Conservation (phyloP, 1,140 invertebrate species). For the Lepidostoma basale region DNA sequence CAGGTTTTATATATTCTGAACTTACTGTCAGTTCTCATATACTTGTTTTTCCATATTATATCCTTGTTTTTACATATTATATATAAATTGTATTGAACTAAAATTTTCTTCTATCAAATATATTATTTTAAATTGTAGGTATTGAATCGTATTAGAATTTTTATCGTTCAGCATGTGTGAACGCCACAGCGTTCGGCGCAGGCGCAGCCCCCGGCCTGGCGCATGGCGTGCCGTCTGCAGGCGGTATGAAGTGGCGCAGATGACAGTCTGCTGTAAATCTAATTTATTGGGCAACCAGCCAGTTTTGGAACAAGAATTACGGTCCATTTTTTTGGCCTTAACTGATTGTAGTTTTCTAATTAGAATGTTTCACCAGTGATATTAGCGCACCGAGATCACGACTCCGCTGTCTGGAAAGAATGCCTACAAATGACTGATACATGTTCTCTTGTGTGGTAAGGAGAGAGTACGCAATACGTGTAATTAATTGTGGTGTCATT, state of each 20-base stretch:
- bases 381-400: conserved; percentile 29
- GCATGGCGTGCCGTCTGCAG: not conserved
- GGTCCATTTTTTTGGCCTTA: conserved; percentile 18
- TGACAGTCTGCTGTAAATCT: conserved; percentile 32
- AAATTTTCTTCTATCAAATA: too few species aligned
- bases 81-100: too few species aligned
- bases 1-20: too few species aligned
- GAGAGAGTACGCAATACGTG: not conserved
- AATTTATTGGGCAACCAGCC: conserved; percentile 22
- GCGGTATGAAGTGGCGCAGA: conserved; percentile 5
- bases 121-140: too few species aligned
- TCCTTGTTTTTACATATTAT: too few species aligned
- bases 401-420: conserved; percentile 20
- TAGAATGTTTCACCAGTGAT: conserved; percentile 32
- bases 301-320: conserved; percentile 6
- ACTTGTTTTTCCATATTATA: too few species aligned
- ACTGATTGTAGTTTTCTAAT: conserved; percentile 30
- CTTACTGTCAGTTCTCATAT: too few species aligned
- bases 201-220: too few species aligned
- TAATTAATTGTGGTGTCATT: conserved; percentile 12
- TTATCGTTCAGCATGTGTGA: too few species aligned
- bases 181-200: too few species aligned
- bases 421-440: conserved; percentile 18
- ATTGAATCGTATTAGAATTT: too few species aligned
- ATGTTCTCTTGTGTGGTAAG: not conserved